Evolutionary conservation across 35 echinoderm and acorn worm genomes (phyloP).

Genomic region (Stichopus chloronotus): DNA sequence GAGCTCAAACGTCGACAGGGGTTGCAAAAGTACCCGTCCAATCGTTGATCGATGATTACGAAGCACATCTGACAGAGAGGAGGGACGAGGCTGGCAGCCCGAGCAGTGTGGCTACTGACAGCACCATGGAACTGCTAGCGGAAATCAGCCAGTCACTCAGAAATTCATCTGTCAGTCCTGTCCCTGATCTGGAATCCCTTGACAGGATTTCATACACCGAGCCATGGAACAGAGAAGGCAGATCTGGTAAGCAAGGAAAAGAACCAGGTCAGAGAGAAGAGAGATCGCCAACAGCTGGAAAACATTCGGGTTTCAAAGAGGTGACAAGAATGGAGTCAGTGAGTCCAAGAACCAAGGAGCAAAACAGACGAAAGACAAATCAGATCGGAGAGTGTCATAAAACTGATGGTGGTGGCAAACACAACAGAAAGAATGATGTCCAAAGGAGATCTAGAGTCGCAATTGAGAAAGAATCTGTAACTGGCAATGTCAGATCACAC

Average conservation of each 20-base stretch:
- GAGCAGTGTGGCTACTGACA: conserved; percentile 55
- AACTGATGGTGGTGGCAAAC: background rate
- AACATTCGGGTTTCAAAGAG: background rate
- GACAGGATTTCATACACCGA: background rate
- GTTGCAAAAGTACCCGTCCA: background rate
- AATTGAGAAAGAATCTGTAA: background rate
- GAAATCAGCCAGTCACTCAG: conserved; percentile 73
- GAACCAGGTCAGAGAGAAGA: background rate
- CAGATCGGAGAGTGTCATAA: background rate
- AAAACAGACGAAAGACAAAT: background rate
- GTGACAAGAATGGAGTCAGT: background rate
- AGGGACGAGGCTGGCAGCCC: conserved; percentile 28
- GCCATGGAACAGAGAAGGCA: background rate
- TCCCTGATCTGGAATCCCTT: conserved; percentile 41
- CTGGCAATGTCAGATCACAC: background rate
- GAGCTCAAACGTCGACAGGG: background rate
- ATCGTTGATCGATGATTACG: background rate
- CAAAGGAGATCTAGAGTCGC: background rate
- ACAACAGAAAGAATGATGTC: background rate
- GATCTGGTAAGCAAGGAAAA: background rate
- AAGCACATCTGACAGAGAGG: background rate
- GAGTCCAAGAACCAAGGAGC: background rate
- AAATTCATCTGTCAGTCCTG: conserved; percentile 69
- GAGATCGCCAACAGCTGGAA: background rate
- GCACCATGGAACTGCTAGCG: conserved; percentile 75